Conservation (phyloP, 2,797 vertebrate species). For the Halcyon smyrnensis region DNA sequence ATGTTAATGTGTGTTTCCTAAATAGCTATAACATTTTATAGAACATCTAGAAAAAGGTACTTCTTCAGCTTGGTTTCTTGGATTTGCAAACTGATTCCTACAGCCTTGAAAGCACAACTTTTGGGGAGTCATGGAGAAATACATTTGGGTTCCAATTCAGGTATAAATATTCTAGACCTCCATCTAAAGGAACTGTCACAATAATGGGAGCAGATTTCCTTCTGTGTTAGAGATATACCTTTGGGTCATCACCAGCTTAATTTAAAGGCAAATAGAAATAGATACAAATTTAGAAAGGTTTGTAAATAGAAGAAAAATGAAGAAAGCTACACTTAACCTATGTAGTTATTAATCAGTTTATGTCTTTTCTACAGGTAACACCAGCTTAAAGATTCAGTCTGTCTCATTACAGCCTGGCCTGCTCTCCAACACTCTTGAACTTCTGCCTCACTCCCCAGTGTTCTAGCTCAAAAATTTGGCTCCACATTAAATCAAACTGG, state of each 20-base stretch:
- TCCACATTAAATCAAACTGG: not conserved
- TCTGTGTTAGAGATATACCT: not conserved
- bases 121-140: not conserved
- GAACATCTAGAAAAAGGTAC: not conserved
- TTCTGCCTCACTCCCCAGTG: not conserved
- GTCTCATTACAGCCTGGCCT: not conserved
- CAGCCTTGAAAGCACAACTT: not conserved
- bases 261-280: not conserved
- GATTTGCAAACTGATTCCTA: not conserved
- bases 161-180: not conserved
- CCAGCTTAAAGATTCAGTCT: not conserved
- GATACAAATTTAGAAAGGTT: not conserved
- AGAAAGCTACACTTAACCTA: not conserved
- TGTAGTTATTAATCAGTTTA: not conserved
- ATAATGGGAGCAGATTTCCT: not conserved
- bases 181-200: not conserved
- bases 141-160: not conserved
- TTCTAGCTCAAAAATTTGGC: not conserved
- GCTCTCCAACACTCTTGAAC: not conserved
- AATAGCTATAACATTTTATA: not conserved
- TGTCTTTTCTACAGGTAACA: not conserved
- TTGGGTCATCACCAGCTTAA: not conserved
- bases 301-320: not conserved
- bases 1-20: not conserved
- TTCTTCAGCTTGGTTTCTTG: not conserved